Evolutionary conservation across 2,888 invertebrate genomes (phyloP).

Genomic region (Tortrix viridana): DNA sequence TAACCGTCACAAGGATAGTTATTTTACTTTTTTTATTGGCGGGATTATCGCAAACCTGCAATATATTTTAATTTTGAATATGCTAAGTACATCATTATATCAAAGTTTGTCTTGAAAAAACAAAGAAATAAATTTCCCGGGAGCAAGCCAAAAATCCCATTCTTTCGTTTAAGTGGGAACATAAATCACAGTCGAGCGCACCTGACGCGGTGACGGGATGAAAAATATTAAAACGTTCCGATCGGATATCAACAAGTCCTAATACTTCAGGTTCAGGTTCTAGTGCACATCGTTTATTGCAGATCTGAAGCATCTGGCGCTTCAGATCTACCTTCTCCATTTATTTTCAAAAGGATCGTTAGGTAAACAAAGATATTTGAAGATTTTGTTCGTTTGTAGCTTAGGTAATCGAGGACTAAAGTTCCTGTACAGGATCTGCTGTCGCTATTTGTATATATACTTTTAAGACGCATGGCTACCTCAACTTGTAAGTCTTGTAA

Average conservation of each 20-base stretch:
- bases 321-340: no score
- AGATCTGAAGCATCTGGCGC: not conserved
- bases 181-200: constrained; percentile 78
- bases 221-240: constrained; percentile 68
- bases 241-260: constrained; percentile 63
- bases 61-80: not conserved
- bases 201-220: constrained; percentile 66
- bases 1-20: no score
- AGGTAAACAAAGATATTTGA: no score
- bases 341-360: no score
- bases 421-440: no score
- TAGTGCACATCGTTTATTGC: not conserved
- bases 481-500: no score
- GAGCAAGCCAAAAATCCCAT: constrained; percentile 61
- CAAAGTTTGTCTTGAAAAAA: constrained; percentile 22
- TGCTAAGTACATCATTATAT: not conserved
- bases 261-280: constrained; percentile 43
- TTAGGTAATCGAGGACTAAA: no score
- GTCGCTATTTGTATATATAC: no score
- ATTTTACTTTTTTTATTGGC: no score
- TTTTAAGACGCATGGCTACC: no score
- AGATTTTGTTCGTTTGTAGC: no score
- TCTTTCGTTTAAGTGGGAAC: constrained; percentile 61
- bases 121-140: constrained; percentile 55
- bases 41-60: no score